Base-by-base conservation (phyloP, 2,797 vertebrate species). In the Dendrocincla tyrannina region DNA sequence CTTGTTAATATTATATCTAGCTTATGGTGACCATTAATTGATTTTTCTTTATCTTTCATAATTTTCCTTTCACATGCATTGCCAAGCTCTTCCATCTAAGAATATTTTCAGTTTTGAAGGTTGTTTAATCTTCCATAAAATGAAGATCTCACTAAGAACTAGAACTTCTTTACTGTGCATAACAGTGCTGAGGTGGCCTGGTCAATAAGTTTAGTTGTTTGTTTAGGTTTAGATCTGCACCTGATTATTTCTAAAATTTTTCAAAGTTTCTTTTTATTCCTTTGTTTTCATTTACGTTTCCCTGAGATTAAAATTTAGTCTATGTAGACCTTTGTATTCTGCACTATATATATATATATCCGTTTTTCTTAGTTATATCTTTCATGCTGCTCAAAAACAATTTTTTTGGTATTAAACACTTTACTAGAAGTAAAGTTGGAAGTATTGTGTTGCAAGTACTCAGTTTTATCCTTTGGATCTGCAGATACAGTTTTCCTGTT, bases 21-120 rank as follows among this genome's bases (percentile, higher is more conserved):
- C 41, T 93, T 86, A 82, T 18, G 80, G 42, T 49, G 25, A 64
- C 33, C 3, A 11, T 82, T 92, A 95, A 89, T 87, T 91, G 74
- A 89, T 81, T 92, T 91, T 87, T 77, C 67, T 93, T 92, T 74
- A 63, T 73, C 55, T 92, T 79, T 87, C 78, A 32, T 60, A 60
- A 89, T 85, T 91, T 93, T 88, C 13, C 13, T 56, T 94, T 85
- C 68, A 49, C 14, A 17, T 77, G 23, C 32, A 19, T 73, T 82
- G 23, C n/a, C 72, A 56, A 69, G 9, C 30, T 69, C 37, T 91
- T 94, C 41, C 23, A 55, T 32, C 47, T 80, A 41, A 59, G 32
- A 88, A 64, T 60, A 85, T 74, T 82, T 90, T 82, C 19, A 39
- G 15, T 85, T 95, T 87, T 77, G 35, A 42, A 67, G n/a, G 41